A percentile compares a stretch with the other conserved stretches of the same genome.
Evolutionary conservation across 2,888 invertebrate genomes (phyloP).

Genomic region (Lasioglossum marginatum): DNA sequence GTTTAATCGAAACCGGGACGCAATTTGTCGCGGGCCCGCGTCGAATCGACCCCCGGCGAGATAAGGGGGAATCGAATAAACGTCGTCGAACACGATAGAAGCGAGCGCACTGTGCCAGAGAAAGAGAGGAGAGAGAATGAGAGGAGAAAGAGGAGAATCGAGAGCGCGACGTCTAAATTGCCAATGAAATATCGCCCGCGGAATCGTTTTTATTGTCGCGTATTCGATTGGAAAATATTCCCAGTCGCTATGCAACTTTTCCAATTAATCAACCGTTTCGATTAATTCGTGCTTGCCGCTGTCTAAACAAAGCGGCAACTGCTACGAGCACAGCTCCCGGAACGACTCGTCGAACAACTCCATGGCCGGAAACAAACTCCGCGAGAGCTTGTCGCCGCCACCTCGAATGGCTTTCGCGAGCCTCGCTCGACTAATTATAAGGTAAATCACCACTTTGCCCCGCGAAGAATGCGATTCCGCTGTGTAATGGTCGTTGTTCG

Average conservation of each 20-base stretch:
- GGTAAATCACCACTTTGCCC: constrained; percentile 4
- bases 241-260: constrained; percentile 12
- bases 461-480: neutral
- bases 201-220: neutral
- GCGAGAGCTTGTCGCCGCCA: constrained; percentile 17
- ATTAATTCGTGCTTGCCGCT: constrained; percentile 11
- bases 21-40: constrained; percentile 9
- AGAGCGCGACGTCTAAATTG: constrained; percentile 5
- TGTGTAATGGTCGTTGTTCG: neutral
- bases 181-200: neutral
- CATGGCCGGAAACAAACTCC: neutral
- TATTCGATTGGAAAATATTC: neutral
- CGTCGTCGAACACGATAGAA: neutral
- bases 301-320: neutral
- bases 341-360: neutral
- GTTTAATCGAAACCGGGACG: constrained; percentile 15
- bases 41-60: constrained; percentile 7
- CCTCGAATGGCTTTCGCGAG: constrained; percentile 9
- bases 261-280: constrained; percentile 38
- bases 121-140: neutral
- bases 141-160: neutral
- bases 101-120: neutral
- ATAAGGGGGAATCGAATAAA: constrained; percentile 8
- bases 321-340: neutral
- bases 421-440: neutral